These are phyloP conservation scores for Phoxinus dragarum DNA, from an alignment of 2,797 vertebrate species.

Conservation along the genomic window DNA sequence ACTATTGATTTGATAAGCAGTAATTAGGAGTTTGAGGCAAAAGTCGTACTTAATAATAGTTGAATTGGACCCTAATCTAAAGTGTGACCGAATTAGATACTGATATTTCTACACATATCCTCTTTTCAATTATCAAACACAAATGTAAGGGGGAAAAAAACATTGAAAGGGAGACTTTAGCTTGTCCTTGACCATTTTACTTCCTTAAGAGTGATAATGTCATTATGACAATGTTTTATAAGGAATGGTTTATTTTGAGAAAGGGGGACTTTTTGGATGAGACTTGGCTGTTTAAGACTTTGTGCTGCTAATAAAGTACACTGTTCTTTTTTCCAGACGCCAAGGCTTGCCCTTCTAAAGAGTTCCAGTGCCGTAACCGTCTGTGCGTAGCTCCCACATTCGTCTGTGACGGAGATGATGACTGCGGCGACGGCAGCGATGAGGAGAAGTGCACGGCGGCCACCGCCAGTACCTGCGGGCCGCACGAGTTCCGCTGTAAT, in stretches of 20 bases:
- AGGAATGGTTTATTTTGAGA: not conserved
- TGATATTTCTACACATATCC: not conserved
- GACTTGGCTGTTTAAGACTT: conserved; percentile 12
- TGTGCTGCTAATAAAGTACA: conserved; percentile 26
- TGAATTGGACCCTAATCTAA: no score
- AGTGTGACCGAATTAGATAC: not conserved
- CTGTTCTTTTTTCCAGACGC: conserved; percentile 69
- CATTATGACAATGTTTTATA: not conserved
- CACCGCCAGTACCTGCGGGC: conserved; percentile 87
- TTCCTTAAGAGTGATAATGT: not conserved
- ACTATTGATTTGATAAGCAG: no score
- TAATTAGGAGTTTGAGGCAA: no score
- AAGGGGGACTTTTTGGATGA: not conserved
- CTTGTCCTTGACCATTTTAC: not conserved
- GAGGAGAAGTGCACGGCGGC: conserved; percentile 87
- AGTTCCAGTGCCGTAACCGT: conserved; percentile 88
- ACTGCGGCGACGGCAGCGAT: conserved; percentile 87
- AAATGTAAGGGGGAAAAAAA: not conserved
- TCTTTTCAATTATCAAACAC: not conserved
- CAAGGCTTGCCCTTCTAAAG: conserved; percentile 87
- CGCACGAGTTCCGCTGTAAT: conserved; percentile 93
- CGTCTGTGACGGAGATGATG: conserved; percentile 90
- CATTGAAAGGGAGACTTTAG: not conserved
- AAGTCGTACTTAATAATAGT: no score
- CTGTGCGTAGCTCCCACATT: conserved; percentile 88